A percentile compares a stretch with the other conserved stretches of the same genome.
phyloP scores from a whole-genome alignment of 2,888 invertebrate genomes.

The Spilosoma lubricipeda region DNA sequence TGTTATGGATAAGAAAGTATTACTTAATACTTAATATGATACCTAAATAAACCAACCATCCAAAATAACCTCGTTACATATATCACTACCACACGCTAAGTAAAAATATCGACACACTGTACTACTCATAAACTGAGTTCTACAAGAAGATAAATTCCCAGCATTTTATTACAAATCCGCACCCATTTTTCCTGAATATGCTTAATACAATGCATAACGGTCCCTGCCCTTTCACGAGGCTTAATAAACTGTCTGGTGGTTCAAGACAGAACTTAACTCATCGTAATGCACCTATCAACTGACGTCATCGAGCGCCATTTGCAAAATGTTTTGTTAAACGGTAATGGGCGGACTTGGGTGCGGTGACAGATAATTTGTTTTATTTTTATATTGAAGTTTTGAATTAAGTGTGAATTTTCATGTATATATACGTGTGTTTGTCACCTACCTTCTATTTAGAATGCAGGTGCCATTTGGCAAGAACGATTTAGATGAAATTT shows the following conservation, averaged over 20 bases:
- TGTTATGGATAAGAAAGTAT: too few species aligned
- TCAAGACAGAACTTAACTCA: conserved; percentile 57
- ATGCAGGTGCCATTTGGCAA: too few species aligned
- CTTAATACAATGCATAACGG: conserved; percentile 22
- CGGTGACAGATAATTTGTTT: conserved; percentile 18
- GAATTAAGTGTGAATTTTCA: too few species aligned
- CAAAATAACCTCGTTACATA: not conserved
- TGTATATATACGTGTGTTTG: too few species aligned
- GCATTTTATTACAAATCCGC: conserved; percentile 4
- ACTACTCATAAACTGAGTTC: not conserved
- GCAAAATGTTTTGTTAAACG: conserved; percentile 58
- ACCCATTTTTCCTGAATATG: conserved; percentile 6
- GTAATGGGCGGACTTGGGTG: conserved; percentile 29
- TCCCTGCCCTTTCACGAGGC: conserved; percentile 22
- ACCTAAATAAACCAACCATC: not conserved
- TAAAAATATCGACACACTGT: not conserved
- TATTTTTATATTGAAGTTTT: not conserved
- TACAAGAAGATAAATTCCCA: not conserved
- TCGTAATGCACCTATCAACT: conserved; percentile 75
- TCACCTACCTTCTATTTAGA: too few species aligned
- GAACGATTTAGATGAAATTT: too few species aligned
- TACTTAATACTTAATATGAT: not conserved
- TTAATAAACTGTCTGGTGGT: conserved; percentile 57
- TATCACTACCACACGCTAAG: not conserved
- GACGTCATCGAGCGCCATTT: conserved; percentile 73